phyloP scores from a whole-genome alignment of 2,888 invertebrate species.

The Aspidiotus destructor region DNA sequence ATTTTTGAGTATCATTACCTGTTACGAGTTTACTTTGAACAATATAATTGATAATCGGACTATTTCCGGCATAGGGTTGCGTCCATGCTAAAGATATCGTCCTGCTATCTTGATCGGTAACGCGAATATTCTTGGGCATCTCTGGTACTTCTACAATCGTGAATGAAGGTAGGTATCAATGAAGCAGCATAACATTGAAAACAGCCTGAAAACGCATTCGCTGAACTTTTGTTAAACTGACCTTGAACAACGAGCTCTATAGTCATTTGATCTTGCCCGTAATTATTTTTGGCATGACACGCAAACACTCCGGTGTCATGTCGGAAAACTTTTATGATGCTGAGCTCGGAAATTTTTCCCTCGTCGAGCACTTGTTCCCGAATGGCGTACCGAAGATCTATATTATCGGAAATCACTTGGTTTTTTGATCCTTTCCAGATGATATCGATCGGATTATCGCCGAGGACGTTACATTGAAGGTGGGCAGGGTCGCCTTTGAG shows the following conservation, averaged over 20 bases:
- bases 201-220: not conserved
- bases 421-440: constrained; percentile 66
- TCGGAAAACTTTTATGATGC: constrained; percentile 71
- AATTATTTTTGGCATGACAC: constrained; percentile 78
- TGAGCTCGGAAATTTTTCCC: constrained; percentile 74
- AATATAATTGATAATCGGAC: constrained; percentile 77
- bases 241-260: constrained; percentile 84
- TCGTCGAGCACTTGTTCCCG: constrained; percentile 67
- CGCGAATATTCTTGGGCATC: constrained; percentile 73
- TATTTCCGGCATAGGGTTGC: constrained; percentile 78
- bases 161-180: not conserved
- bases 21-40: constrained; percentile 63
- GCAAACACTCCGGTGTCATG: constrained; percentile 83
- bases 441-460: constrained; percentile 78
- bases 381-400: constrained; percentile 65
- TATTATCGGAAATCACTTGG: constrained; percentile 60
- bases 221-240: constrained; percentile 40
- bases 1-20: constrained; percentile 33
- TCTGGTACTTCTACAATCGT: constrained; percentile 65
- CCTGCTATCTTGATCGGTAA: constrained; percentile 74
- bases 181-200: not conserved
- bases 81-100: constrained; percentile 81
- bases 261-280: constrained; percentile 82
- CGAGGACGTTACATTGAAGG: constrained; percentile 74
- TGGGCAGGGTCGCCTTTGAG: constrained; percentile 73